A percentile compares a stretch with the other conserved stretches of the same genome.
Evolutionary conservation across 1,140 invertebrate genomes (phyloP).

Genomic region (Anagrus nilaparvatae): DNA sequence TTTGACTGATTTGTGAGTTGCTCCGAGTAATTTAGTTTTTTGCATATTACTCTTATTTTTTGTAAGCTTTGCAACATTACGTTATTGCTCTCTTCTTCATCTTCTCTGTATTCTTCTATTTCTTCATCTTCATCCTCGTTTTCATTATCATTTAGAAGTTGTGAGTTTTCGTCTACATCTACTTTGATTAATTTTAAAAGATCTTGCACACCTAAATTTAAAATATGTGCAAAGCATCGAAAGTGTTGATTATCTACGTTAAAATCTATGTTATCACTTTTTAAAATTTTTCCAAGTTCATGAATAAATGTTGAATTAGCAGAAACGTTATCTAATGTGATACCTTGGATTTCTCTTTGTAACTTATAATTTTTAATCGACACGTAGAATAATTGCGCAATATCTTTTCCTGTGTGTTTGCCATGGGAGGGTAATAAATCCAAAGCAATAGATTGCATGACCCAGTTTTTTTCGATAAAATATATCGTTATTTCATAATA

Average conservation of each 20-base stretch:
- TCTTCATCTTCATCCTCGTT: too few species aligned
- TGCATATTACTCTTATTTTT: too few species aligned
- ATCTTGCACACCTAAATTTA: slow-evolving; percentile 22
- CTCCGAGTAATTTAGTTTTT: too few species aligned
- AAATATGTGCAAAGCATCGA: slow-evolving; percentile 21
- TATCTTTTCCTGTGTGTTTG: slow-evolving; percentile 9
- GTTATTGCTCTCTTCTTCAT: too few species aligned
- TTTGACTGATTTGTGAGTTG: too few species aligned
- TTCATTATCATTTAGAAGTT: too few species aligned
- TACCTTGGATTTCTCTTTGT: slow-evolving; percentile 12
- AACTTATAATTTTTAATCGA: slow-evolving; percentile 6
- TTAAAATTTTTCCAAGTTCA: slow-evolving; percentile 5
- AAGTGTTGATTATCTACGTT: too few species aligned
- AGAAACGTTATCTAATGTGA: slow-evolving; percentile 12
- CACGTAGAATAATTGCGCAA: slow-evolving; percentile 9
- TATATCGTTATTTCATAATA: slow-evolving; percentile 13
- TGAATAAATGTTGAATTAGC: slow-evolving; percentile 11
- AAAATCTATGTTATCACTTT: slow-evolving; percentile 8
- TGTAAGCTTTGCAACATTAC: too few species aligned
- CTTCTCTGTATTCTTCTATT: too few species aligned
- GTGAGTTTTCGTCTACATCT: too few species aligned
- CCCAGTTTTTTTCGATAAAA: slow-evolving; percentile 15
- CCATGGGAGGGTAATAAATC: slow-evolving; percentile 10
- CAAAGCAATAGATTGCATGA: slow-evolving; percentile 6
- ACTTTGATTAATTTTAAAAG: slow-evolving; percentile 12